Percentiles rank a stretch among this genome's conserved stretches.
These are phyloP conservation scores for Hydrocynus forskahlii DNA, from an alignment of 2,797 vertebrate genomes.

Conservation along the genomic window DNA sequence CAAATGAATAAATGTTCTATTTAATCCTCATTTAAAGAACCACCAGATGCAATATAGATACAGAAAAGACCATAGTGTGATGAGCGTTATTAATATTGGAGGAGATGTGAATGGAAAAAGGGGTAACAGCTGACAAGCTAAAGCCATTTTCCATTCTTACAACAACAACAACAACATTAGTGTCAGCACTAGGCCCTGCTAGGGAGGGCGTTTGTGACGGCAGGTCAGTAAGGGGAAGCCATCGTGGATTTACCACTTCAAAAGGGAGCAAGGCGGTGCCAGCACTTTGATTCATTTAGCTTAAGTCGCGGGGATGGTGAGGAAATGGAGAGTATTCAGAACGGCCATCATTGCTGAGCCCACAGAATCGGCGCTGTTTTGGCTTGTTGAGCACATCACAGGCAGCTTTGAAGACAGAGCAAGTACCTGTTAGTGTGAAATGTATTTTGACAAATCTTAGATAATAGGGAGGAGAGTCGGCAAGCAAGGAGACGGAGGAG, in stretches of 20 bases:
- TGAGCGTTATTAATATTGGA: not conserved
- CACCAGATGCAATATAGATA: not conserved
- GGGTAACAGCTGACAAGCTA: not conserved
- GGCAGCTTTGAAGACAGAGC: constrained; percentile 82
- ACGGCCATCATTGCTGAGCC: constrained; percentile 81
- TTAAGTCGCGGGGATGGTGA: constrained; percentile 76
- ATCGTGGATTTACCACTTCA: constrained; percentile 82
- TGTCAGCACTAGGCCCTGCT: constrained; percentile 55
- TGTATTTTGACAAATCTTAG: constrained; percentile 86
- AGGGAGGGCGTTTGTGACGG: constrained; percentile 64
- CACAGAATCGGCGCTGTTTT: constrained; percentile 83
- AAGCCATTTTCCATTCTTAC: not conserved
- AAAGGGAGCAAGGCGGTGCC: constrained; percentile 76
- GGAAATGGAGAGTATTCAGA: constrained; percentile 75
- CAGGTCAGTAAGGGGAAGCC: constrained; percentile 74
- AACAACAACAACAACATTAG: constrained; percentile 67
- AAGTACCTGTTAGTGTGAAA: constrained; percentile 86
- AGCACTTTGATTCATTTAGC: constrained; percentile 84
- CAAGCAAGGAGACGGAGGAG: constrained; percentile 36
- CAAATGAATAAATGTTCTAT: too few species aligned
- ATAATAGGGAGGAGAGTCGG: constrained; percentile 71
- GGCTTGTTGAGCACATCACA: constrained; percentile 81
- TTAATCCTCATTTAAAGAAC: too few species aligned
- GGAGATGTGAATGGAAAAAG: not conserved
- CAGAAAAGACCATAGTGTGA: not conserved